Percentiles rank a stretch among this genome's conserved stretches.
Evolutionary conservation across 2,113 vertebrate species (phyloP).

Genomic region (Copsychus sechellarum): DNA sequence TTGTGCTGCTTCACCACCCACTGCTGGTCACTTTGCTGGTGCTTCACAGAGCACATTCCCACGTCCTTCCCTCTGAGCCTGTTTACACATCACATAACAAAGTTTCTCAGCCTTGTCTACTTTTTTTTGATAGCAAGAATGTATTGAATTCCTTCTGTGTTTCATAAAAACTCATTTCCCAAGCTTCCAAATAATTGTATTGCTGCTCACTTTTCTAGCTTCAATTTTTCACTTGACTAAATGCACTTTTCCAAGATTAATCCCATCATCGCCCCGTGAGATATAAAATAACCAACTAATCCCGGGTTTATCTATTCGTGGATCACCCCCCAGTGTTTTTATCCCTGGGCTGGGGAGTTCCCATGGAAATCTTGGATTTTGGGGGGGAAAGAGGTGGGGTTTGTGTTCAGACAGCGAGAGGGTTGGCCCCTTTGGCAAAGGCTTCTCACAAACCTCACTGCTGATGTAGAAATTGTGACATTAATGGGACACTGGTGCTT

Average conservation of each 20-base stretch:
- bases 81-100: neutral
- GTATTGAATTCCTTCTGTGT: constrained; percentile 15
- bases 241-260: constrained; percentile 1
- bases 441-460: neutral
- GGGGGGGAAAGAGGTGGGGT: neutral
- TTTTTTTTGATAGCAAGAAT: neutral
- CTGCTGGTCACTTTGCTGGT: neutral
- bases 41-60: neutral
- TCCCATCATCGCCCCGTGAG: neutral
- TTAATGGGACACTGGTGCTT: neutral
- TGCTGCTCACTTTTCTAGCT: constrained; percentile 13
- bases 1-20: neutral
- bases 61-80: neutral
- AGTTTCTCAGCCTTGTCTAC: neutral
- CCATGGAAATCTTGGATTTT: neutral
- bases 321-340: neutral
- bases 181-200: constrained; percentile 3
- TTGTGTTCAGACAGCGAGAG: fast-evolving
- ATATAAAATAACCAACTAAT: constrained; percentile 26
- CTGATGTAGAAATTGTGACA: neutral
- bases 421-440: neutral
- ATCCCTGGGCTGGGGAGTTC: neutral
- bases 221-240: constrained; percentile 57
- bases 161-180: constrained; percentile 54
- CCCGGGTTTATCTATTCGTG: neutral